Evolutionary conservation across 2,797 vertebrate genomes (phyloP).

Genomic region (Sphenopsis melanotis): DNA sequence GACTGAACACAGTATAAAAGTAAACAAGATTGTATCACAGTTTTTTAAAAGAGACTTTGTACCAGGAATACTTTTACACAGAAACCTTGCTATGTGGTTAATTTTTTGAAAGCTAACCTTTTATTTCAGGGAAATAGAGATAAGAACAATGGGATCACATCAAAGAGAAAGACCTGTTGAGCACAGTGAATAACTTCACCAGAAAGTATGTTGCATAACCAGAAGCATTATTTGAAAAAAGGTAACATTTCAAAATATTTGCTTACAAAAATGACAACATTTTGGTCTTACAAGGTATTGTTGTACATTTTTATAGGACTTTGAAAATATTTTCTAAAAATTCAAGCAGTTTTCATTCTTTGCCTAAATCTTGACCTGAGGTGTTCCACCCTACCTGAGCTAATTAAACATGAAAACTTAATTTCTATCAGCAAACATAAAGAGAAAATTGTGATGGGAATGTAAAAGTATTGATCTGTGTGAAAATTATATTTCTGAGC

Average conservation of each 20-base stretch:
- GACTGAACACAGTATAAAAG: background rate
- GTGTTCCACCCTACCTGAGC: background rate
- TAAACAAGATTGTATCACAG: background rate
- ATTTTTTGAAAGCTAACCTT: background rate
- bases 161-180: background rate
- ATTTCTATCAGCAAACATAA: background rate
- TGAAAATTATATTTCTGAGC: background rate
- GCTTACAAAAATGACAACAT: background rate
- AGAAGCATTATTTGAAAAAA: background rate
- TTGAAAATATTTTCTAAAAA: background rate
- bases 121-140: background rate
- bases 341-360: background rate
- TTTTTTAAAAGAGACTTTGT: background rate
- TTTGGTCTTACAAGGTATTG: background rate
- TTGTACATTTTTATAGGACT: background rate
- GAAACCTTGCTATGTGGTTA: background rate
- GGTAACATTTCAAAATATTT: background rate
- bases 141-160: background rate
- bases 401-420: conserved; percentile 17
- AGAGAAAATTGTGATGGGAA: background rate
- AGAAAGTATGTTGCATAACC: background rate
- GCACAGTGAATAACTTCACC: background rate
- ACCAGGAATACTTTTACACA: background rate
- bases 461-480: background rate
- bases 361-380: background rate